Conservation (phyloP, 2,797 vertebrate genomes). For the Salarias fasciatus region DNA sequence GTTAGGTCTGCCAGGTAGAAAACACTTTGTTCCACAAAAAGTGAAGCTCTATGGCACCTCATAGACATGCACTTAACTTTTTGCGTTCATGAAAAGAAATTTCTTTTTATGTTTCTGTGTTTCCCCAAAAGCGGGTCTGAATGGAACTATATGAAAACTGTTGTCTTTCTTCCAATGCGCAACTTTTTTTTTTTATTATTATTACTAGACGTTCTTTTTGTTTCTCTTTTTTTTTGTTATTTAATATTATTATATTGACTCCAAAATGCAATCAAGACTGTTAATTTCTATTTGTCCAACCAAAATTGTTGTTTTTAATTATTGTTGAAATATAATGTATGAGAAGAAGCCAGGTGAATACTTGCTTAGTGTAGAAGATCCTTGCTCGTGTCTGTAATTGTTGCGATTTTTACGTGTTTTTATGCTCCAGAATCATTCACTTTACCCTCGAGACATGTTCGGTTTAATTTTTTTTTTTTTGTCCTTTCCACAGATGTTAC, state of each 20-base stretch:
- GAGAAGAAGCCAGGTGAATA: conserved; percentile 83
- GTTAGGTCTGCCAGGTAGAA: conserved; percentile 79
- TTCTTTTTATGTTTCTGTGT: conserved; percentile 55
- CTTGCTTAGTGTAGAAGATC: conserved; percentile 81
- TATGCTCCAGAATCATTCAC: conserved; percentile 85
- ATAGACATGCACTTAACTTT: conserved; percentile 88
- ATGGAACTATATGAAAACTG: conserved; percentile 82
- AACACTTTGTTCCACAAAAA: conserved; percentile 81
- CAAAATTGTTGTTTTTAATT: conserved; percentile 86
- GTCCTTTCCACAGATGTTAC: conserved; percentile 73
- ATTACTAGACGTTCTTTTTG: conserved; percentile 61
- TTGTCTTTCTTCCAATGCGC: conserved; percentile 79
- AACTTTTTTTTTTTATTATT: conserved; percentile 76
- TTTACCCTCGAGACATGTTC: conserved; percentile 80
- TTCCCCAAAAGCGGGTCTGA: conserved; percentile 82
- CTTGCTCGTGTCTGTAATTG: conserved; percentile 85
- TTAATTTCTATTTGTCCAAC: conserved; percentile 90
- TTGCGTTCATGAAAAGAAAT: conserved; percentile 75
- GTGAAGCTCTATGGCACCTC: conserved; percentile 82
- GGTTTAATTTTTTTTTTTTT: conserved; percentile 77
- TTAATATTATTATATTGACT: conserved; percentile 87
- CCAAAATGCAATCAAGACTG: conserved; percentile 90
- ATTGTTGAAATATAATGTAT: conserved; percentile 84
- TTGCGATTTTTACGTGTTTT: conserved; percentile 84
- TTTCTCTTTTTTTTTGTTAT: conserved; percentile 77